Percentiles rank a stretch among this genome's conserved stretches.
These are phyloP conservation scores for Pagrus major DNA, from an alignment of 2,113 vertebrate species.

Conservation along the genomic window DNA sequence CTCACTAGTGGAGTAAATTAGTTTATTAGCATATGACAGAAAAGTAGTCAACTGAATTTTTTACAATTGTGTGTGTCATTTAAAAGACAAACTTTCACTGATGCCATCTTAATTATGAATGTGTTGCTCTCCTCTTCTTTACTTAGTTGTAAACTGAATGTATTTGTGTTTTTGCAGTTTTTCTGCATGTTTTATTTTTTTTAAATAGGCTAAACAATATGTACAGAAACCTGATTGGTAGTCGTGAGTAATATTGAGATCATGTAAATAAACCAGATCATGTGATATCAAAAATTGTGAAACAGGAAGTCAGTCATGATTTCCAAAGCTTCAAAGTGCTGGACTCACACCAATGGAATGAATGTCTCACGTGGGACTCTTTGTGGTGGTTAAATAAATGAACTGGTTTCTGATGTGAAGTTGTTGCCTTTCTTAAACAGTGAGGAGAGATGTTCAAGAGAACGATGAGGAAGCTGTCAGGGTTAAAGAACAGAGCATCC, in stretches of 20 bases:
- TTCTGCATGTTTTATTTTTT: background rate
- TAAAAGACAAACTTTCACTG: background rate
- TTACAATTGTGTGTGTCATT: background rate
- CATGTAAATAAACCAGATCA: background rate
- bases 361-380: background rate
- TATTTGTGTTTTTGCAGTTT: background rate
- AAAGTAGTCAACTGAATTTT: background rate
- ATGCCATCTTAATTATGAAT: background rate
- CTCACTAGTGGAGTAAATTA: background rate
- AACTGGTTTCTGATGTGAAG: background rate
- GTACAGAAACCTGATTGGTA: background rate
- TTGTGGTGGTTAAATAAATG: background rate
- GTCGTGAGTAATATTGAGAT: background rate
- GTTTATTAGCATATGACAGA: too few species aligned
- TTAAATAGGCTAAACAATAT: too few species aligned
- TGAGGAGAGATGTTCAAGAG: constrained; percentile 97
- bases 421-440: constrained; percentile 76
- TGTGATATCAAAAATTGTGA: background rate
- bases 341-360: background rate
- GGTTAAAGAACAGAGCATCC: constrained; percentile 99
- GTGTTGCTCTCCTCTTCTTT: background rate
- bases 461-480: constrained; percentile 97
- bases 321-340: background rate
- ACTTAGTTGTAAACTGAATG: background rate
- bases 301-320: background rate